Evolutionary conservation across 2,888 invertebrate species (phyloP).

Genomic region (Electrophaes corylata): DNA sequence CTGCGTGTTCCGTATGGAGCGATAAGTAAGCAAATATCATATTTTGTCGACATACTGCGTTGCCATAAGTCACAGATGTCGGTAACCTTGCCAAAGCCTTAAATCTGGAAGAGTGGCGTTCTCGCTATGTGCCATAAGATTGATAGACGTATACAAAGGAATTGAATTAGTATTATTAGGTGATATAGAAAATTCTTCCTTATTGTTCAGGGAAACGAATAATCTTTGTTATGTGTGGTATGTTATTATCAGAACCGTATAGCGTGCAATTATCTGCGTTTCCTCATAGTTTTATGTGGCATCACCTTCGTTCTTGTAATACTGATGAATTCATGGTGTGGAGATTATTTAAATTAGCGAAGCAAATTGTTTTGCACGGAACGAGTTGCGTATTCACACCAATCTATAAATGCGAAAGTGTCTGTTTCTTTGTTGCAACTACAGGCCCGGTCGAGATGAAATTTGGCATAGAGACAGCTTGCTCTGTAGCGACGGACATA

Average conservation of each 20-base stretch:
- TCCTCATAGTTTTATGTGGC: conserved; percentile 9
- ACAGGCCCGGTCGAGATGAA: too few relatives aligned
- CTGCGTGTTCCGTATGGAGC: conserved; percentile 36
- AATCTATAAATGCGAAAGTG: too few relatives aligned
- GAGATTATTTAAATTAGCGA: neutral
- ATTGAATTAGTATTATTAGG: conserved; percentile 37
- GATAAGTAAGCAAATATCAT: conserved; percentile 41
- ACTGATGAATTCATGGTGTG: neutral
- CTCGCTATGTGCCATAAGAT: conserved; percentile 34
- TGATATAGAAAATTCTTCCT: conserved; percentile 15
- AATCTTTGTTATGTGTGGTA: conserved; percentile 13
- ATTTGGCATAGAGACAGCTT: too few relatives aligned
- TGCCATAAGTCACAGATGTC: conserved; percentile 40
- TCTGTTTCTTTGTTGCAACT: too few relatives aligned
- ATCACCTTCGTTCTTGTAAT: neutral
- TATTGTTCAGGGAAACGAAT: conserved; percentile 17
- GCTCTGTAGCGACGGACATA: too few relatives aligned
- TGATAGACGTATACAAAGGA: conserved; percentile 32
- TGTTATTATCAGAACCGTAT: conserved; percentile 12
- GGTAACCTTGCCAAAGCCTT: conserved; percentile 29
- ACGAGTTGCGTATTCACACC: too few relatives aligned
- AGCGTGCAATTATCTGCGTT: conserved; percentile 1
- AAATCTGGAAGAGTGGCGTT: conserved; percentile 30
- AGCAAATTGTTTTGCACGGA: neutral
- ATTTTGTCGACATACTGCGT: conserved; percentile 24